A percentile compares a stretch with the other conserved stretches of the same genome.
Conservation (phyloP, 2,888 invertebrate genomes). For the Pollenia angustigena region DNA sequence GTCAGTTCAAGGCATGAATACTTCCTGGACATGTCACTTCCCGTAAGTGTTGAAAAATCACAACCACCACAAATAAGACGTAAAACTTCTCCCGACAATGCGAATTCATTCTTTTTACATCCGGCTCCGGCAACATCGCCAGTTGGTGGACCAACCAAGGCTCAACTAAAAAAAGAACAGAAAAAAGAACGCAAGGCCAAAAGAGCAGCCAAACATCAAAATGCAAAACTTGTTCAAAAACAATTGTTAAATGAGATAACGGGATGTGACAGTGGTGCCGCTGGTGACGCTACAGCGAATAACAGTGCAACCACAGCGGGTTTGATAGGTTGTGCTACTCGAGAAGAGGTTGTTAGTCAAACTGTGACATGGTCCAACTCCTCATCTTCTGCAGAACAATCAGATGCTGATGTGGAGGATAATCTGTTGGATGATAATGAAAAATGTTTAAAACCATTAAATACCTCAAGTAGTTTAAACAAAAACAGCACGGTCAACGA, state of each 20-base stretch:
- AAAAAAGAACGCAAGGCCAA: constrained; percentile 85
- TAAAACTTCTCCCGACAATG: constrained; percentile 82
- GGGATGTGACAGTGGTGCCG: constrained; percentile 1
- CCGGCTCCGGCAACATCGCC: constrained; percentile 64
- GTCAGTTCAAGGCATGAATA: constrained; percentile 95
- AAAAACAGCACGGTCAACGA: constrained; percentile 75
- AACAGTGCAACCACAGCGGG: neutral
- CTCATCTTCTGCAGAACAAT: constrained; percentile 87
- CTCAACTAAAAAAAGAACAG: constrained; percentile 87
- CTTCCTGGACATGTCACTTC: constrained; percentile 97
- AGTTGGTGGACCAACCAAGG: constrained; percentile 84
- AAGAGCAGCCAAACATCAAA: constrained; percentile 80
- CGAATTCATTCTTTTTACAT: constrained; percentile 77
- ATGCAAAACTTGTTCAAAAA: constrained; percentile 71
- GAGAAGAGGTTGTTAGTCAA: constrained; percentile 63
- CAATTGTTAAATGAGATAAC: constrained; percentile 69
- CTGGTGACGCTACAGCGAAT: constrained; percentile 44
- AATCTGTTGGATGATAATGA: constrained; percentile 87
- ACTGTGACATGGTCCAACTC: constrained; percentile 68
- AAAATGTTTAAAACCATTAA: constrained; percentile 76
- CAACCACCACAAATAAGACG: constrained; percentile 88
- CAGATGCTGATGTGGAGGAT: constrained; percentile 93
- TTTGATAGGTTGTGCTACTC: constrained; percentile 70
- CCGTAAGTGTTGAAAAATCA: constrained; percentile 91
- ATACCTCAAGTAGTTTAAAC: constrained; percentile 55